Evolutionary conservation across 2,113 vertebrate species (phyloP), one percentile per base, ranked within the genome.

Genomic region (Lynx canadensis): DNA sequence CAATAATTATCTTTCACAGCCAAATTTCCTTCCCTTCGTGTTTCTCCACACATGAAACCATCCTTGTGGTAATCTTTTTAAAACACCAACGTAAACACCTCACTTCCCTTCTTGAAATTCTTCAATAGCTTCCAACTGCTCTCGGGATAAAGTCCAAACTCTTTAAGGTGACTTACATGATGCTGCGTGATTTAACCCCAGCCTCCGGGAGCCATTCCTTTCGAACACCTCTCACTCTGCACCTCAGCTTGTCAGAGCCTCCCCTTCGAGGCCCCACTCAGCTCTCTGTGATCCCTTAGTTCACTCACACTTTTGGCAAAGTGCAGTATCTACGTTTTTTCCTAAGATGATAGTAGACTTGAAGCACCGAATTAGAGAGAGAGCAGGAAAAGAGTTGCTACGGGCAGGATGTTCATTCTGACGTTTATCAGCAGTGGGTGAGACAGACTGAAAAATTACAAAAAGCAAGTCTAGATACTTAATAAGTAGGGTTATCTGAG

Each of bases 81-180:
- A 81, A 45, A 88, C 52, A 55, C 27, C 38, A 23, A 14, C 33
- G 5, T 18, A 33, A 89, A 36, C 31, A 27, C 38, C 63, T 66
- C 4, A 9, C 55, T 92, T 89, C 69, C 74, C 50, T 69, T 88
- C 55, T 68, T 84, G 63, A 93, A 95, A 81, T 63, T 73, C n/a
- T 69, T 74, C 41, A 25, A 0, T 50, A 76, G 41, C 57, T 91
- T 63, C 89, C 41, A 31, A 0, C 23, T 31, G 50, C 45, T 5
- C 33, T 68, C 33, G 50, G 38, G 80, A 36, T 55, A 11, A 50
- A 86, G n/a, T 68, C 15, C 52, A 48, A 31, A 74, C 18, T 38
- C 85, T 91, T 89, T 55, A 36, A 41, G 15, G 0, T 52, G 89
- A 19, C 60, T 91, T 29, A 1, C 5, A 0, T 6, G 78, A 9